Conservation (phyloP, 1,140 invertebrate genomes). For the Cataglyphis hispanica region DNA sequence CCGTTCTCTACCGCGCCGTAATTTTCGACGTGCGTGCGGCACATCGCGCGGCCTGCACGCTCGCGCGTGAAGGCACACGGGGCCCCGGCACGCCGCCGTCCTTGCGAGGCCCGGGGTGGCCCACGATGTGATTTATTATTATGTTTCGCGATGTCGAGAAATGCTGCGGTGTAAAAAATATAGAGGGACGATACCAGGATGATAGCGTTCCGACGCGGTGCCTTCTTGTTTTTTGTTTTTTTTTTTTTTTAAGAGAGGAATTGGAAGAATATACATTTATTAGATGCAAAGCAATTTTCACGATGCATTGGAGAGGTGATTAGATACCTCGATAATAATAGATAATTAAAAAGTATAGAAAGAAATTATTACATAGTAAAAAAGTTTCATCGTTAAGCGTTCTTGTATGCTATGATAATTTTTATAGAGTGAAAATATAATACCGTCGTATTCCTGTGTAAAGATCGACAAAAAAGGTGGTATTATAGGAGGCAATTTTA, state of each 20-base stretch:
- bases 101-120: background rate
- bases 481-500: background rate
- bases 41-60: constrained; percentile 51
- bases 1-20: constrained; percentile 64
- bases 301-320: background rate
- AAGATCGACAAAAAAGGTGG: background rate
- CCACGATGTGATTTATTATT: constrained; percentile 71
- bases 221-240: background rate
- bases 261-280: constrained; percentile 5
- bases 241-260: constrained; percentile 1
- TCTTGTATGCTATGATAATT: background rate
- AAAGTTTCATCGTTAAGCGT: background rate
- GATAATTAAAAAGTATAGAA: background rate
- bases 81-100: constrained; percentile 32
- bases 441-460: background rate
- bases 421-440: background rate
- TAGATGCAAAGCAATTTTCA: background rate
- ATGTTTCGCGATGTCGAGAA: constrained; percentile 3
- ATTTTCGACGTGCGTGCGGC: constrained; percentile 71
- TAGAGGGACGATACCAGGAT: background rate
- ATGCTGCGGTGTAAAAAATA: constrained; percentile 16
- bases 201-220: background rate
- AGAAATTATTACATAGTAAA: background rate
- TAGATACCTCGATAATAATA: background rate
- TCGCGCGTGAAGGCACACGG: constrained; percentile 70